Evolutionary conservation across 1,140 invertebrate species (phyloP), one percentile per base, ranked within the genome.

Genomic region (Heliconius nattereri): DNA sequence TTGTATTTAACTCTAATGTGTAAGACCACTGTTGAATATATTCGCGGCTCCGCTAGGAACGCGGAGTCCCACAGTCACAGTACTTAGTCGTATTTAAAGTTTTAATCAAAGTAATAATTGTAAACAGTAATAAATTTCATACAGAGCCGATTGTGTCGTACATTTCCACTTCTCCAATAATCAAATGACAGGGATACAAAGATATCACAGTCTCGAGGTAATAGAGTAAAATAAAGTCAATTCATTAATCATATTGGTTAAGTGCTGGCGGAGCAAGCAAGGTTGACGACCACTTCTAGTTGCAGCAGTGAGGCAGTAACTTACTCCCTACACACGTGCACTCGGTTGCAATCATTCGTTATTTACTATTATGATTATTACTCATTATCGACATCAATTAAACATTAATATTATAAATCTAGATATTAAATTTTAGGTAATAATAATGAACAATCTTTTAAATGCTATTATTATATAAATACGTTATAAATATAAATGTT

Each of bases 401-500:
- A 91, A 94, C 91, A 94, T 94, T 94, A 93, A 91, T 93, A 94
- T 93, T 94, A 94, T 94, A 91, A 94, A 93, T 91, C 88, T 94
- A 94, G 93, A 86, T 94, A 94, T 94, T 89, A 93, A 93, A 94
- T 91, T 94, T 94, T 95, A 95, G 94, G 91, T 95, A 95, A 92
- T 93, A 94, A 93, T 93, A 94, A 92, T 93, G 93, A 95, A 93
- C 92, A 95, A 94, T 92, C 91, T 95, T 95, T 95, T 94, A 94
- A 95, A 95, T 92, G 93, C 93, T 94, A 94, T 94, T 94, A 94
- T 94, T 94, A 94, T 95, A 94, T 94, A 95, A 95, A 95, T 95
- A 95, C 94, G 94, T 95, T 95, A 94, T 94, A 90, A 94, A 95
- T 95, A 95, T 95, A 94, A 95, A 95, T 95, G 94, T 95, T 95